Conservation (phyloP, 2,797 vertebrate genomes). For the Ciconia nigra region DNA sequence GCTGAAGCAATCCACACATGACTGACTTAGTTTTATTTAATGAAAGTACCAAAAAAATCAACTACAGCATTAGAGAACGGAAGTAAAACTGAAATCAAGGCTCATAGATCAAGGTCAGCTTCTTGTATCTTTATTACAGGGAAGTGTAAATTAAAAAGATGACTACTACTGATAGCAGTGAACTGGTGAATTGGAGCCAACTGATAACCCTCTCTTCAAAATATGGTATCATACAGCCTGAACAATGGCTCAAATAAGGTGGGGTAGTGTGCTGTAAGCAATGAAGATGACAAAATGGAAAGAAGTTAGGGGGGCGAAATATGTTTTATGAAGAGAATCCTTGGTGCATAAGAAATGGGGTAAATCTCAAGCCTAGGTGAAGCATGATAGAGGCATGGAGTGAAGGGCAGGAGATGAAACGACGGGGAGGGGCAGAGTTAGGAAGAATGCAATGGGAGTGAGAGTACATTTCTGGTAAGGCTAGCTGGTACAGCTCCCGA, state of each 20-base stretch:
- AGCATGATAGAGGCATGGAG: not conserved
- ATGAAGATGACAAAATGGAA: not conserved
- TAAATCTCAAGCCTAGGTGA: not conserved
- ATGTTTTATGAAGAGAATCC: not conserved
- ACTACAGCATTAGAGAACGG: not conserved
- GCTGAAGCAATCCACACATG: not conserved
- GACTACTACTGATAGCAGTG: not conserved
- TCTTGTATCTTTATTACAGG: not conserved
- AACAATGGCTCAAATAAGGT: not conserved
- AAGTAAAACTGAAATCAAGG: conserved; percentile 11
- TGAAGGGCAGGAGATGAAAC: not conserved
- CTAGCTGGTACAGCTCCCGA: not conserved
- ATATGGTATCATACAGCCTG: not conserved
- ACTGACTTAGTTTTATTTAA: not conserved
- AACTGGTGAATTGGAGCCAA: not conserved
- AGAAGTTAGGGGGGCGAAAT: not conserved
- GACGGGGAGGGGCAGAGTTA: not conserved
- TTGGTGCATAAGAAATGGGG: not conserved
- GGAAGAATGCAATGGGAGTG: not conserved
- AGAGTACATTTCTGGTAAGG: not conserved
- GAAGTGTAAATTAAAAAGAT: not conserved
- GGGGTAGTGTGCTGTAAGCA: not conserved
- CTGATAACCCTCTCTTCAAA: not conserved
- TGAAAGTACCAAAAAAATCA: not conserved
- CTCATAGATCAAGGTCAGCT: not conserved